phyloP scores from a whole-genome alignment of 2,888 invertebrate species.

The Xylota sylvarum region DNA sequence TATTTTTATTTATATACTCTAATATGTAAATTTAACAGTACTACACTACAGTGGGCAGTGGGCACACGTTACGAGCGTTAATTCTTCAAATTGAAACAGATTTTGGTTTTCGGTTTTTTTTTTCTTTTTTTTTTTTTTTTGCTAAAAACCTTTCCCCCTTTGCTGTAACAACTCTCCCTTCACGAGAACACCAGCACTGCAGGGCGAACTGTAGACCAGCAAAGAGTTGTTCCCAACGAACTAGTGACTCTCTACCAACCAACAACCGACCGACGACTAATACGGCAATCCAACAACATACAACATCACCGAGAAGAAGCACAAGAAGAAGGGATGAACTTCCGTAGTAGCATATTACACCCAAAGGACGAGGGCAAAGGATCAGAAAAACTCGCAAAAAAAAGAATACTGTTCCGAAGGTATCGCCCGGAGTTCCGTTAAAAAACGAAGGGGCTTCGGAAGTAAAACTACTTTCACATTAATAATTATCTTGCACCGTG shows the following conservation, averaged over 20 bases:
- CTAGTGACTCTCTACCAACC: constrained; percentile 74
- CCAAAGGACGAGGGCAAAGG: constrained; percentile 66
- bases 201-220: constrained; percentile 69
- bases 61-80: constrained; percentile 44
- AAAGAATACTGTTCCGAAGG: constrained; percentile 5
- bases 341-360: constrained; percentile 53
- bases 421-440: constrained; percentile 8
- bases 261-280: constrained; percentile 76
- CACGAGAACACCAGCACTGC: constrained; percentile 70
- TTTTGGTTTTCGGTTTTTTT: constrained; percentile 16
- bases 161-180: constrained; percentile 69
- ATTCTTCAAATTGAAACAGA: constrained; percentile 31
- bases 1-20: constrained; percentile 37
- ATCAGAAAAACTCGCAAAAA: constrained; percentile 46
- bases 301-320: constrained; percentile 63
- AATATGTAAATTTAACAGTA: constrained; percentile 48
- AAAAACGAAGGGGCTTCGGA: constrained; percentile 10
- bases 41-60: constrained; percentile 60
- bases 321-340: constrained; percentile 71
- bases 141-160: constrained; percentile 32
- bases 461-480: constrained; percentile 46
- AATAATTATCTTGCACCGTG: constrained; percentile 63
- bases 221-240: constrained; percentile 72
- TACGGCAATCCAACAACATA: constrained; percentile 63
- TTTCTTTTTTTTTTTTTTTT: constrained; percentile 16